Conservation (phyloP, 64 coral and sea anemone genomes). For the Pachyseris speciosa region DNA sequence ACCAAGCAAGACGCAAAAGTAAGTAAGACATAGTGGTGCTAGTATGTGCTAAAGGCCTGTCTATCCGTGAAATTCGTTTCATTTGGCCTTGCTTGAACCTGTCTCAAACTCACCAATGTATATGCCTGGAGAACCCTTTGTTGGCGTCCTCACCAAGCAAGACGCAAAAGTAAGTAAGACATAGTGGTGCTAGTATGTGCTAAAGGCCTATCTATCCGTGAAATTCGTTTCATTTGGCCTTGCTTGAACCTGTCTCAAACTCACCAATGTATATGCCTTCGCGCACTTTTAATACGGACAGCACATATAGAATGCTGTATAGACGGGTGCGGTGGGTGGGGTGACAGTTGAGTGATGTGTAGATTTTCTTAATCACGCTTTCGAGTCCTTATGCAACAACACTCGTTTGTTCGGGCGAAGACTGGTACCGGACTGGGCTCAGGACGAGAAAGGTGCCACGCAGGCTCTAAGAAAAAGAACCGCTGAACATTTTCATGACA, state of each 20-base stretch:
- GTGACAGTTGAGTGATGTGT: not conserved
- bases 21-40: not conserved
- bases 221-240: no score
- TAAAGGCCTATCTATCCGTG: no score
- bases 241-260: no score
- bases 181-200: no score
- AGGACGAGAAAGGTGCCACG: conserved; percentile 87
- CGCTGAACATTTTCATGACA: conserved; percentile 94
- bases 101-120: no score
- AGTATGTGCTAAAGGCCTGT: no score
- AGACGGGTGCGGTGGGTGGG: not conserved
- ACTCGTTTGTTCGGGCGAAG: conserved; percentile 96
- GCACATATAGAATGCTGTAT: no score
- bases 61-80: no score
- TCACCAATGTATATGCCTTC: no score
- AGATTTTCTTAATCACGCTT: conserved; percentile 71
- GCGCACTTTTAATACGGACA: no score
- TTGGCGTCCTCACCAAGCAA: conserved; percentile 98
- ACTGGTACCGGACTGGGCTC: conserved; percentile 95
- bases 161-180: conserved; percentile 87
- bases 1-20: conserved; percentile 99
- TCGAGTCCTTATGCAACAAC: conserved; percentile 87
- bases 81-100: no score
- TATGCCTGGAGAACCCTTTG: conserved; percentile 97
- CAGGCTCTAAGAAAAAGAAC: conserved; percentile 95